Evolutionary conservation across 2,888 invertebrate genomes (phyloP), one percentile per base, ranked within the genome.

Genomic region (Polyommatus iphigenia): DNA sequence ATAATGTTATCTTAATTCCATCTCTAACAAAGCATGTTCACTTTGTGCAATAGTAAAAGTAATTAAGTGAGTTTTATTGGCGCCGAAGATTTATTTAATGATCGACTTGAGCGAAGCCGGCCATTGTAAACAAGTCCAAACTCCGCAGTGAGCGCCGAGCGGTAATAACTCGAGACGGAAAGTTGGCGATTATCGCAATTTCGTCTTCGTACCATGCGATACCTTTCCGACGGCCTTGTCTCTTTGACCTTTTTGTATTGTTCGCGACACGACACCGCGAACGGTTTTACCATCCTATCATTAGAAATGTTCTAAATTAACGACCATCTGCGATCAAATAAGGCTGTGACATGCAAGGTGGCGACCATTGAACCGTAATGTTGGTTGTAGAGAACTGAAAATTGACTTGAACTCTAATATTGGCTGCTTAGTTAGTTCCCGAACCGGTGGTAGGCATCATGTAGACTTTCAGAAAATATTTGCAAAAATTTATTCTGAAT

Each of bases 161-260:
- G 84, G 85, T 85, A 87, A 87, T 88, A 89, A 89, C 88, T 89
- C 86, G 85, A 83, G 83, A 85, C 82, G 83, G 85, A 85, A 85
- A 87, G 87, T 87, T 86, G 89, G 86, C 86, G 86, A 82, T 87
- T 88, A 91, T 90, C 88, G 89, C 87, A 85, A 86, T 88, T 87
- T 86, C 86, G 88, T 87, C 88, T 80, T 77, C 78, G 92, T 92
- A 90, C 92, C 92, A 91, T 85, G 90, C 85, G 91, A 88, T 88
- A 87, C 86, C 88, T 89, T 88, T 88, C 89, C 82, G 85, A 84
- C 89, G 91, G 89, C 93, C 93, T 93, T 92, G 92, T 80, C 82
- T 79, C 85, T 91, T 86, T 90, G 91, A 93, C 93, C 93, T 92
- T 92, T 90, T 87, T 85, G 87, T 88, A 88, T 87, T 85, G 85